Conservation (phyloP, 2,888 invertebrate genomes). For the Galerucella calmariensis region DNA sequence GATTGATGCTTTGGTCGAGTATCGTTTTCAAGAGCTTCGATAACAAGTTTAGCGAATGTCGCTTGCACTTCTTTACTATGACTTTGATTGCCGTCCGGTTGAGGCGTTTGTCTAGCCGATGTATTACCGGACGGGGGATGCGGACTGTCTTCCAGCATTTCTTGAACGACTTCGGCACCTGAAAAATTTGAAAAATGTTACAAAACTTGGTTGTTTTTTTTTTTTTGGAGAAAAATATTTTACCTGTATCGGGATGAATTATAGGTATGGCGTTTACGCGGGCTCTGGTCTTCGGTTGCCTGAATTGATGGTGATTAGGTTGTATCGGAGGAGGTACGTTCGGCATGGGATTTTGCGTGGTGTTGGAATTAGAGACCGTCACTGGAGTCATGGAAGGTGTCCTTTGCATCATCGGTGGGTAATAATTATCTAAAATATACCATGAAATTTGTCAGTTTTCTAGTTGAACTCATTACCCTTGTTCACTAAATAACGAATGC, state of each 20-base stretch:
- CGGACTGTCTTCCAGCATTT: constrained; percentile 60
- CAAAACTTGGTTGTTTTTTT: not conserved
- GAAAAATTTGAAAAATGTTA: not conserved
- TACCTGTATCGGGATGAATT: constrained; percentile 62
- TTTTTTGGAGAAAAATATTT: constrained; percentile 10
- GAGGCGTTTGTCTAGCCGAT: constrained; percentile 67
- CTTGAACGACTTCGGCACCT: constrained; percentile 57
- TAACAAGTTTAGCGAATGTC: constrained; percentile 61
- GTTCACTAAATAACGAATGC: too few relatives aligned
- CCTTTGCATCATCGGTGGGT: constrained; percentile 34
- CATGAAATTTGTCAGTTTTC: too few relatives aligned
- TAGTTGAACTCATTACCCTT: too few relatives aligned
- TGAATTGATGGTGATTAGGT: constrained; percentile 41
- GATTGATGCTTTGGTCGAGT: constrained; percentile 9
- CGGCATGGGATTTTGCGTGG: constrained; percentile 47
- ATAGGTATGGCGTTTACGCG: constrained; percentile 59
- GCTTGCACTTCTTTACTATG: constrained; percentile 60
- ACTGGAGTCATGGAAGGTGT: constrained; percentile 38
- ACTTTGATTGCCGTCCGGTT: constrained; percentile 56
- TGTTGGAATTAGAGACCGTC: constrained; percentile 50
- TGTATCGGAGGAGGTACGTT: constrained; percentile 33
- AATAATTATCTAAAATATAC: constrained; percentile 31
- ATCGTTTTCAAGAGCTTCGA: constrained; percentile 53
- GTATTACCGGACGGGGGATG: constrained; percentile 65
- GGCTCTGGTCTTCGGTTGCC: constrained; percentile 42